Evolutionary conservation across 2,888 invertebrate genomes (phyloP), one percentile per base, ranked within the genome.

Genomic region (Sialis lutaria): DNA sequence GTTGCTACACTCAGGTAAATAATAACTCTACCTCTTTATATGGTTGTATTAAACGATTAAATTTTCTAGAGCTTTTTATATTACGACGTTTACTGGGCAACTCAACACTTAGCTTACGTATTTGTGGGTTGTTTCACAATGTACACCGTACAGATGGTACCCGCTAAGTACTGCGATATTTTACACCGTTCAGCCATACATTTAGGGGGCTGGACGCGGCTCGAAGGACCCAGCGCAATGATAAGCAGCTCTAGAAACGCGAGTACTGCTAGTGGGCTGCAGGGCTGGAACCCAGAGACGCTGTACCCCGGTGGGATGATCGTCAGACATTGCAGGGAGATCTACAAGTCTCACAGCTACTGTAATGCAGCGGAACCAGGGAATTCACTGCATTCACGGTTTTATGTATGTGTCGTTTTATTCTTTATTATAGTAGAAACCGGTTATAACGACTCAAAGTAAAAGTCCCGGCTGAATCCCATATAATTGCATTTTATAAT

Each of bases 171-270:
- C 61, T 83, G 89, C 58, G 95, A 97, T 68, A 79, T 86, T 34
- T 69, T 95, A 50, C 96, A 97, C 64, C 75, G 89, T 56, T 83
- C 91, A 49, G 84, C 93, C 1, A 65, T 87, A 43, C 96, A 97
- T 66, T 73, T 96, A 43, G 95, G 95, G 4, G 69, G 74, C 49
- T 91, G 90, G 81, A 71, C 73, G 33, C 67, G 72, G 33, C 57
- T 59, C 44, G 57, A 61, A 45, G 49, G 60, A 30, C 56, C 60
- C 13, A 58, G 59, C 6, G 57, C 57, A 5, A 58, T 60, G 50
- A 30, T 13, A 22, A 30, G 10, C 6, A 6, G 35, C 6, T 22
- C 12, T 31, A 39, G 39, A 1, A 32, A 32, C 6, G 30, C 39
- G 32, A 30, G 12, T 39, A 33, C 39, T 8, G 40, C 39, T 32